These are phyloP conservation scores for Rhynchomys soricoides DNA, from an alignment of 2,113 vertebrate species.

Conservation along the genomic window DNA sequence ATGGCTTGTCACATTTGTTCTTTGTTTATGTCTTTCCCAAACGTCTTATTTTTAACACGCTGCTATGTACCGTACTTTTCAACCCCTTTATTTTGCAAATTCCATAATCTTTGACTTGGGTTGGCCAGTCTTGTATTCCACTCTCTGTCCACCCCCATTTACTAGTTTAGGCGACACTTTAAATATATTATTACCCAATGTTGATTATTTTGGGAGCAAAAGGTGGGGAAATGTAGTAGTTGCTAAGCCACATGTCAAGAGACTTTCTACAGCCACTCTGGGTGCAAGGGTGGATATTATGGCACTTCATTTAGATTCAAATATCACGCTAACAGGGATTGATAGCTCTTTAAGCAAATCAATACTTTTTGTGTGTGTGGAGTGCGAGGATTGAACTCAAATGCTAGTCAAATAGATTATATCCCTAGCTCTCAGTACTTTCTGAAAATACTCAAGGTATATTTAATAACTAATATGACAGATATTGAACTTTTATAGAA, in stretches of 20 bases:
- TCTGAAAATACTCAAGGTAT: neutral
- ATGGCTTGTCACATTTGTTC: constrained; percentile 83
- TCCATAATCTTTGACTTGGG: constrained; percentile 73
- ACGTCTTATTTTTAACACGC: constrained; percentile 81
- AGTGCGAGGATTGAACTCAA: neutral
- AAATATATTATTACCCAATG: constrained; percentile 24
- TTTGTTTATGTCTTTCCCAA: constrained; percentile 84
- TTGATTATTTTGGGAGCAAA: constrained; percentile 39
- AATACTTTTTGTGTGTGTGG: neutral
- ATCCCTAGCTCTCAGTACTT: too few species aligned
- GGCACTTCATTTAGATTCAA: neutral
- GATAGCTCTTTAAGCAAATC: constrained; percentile 5
- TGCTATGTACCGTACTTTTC: constrained; percentile 82
- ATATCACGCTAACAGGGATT: constrained; percentile 49
- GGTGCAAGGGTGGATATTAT: neutral
- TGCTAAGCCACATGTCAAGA: constrained; percentile 19
- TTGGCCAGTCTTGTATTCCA: constrained; percentile 57
- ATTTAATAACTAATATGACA: neutral
- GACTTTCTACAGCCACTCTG: constrained; percentile 8
- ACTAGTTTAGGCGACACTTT: constrained; percentile 8
- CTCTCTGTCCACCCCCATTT: constrained; percentile 13
- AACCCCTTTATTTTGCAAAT: constrained; percentile 75
- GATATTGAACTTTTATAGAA: constrained; percentile 41
- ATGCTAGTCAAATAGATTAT: neutral
- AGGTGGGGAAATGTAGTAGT: neutral